These are phyloP conservation scores for Amphimedon queenslandica DNA, from an alignment of 37 sponge, comb jelly and placozoan species.

Conservation along the genomic window DNA sequence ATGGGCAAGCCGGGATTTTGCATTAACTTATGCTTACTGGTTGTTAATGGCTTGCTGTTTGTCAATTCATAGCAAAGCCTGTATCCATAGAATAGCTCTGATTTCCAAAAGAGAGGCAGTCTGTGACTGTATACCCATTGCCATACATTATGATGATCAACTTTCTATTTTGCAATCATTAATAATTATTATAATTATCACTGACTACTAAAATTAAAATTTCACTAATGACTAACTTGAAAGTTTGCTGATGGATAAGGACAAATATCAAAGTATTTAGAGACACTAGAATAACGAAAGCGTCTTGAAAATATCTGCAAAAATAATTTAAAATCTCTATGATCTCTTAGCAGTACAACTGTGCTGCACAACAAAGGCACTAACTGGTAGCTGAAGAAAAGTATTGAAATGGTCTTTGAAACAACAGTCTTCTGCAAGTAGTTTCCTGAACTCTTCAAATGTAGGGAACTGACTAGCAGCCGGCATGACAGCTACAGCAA, in stretches of 20 bases:
- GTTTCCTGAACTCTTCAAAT: slow-evolving; percentile 31
- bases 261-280: slow-evolving; percentile 1
- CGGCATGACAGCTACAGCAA: slow-evolving; percentile 14
- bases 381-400: slow-evolving; percentile 65
- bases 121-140: slow-evolving; percentile 46
- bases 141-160: slow-evolving; percentile 5
- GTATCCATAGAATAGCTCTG: slow-evolving; percentile 45
- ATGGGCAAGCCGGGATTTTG: too few relatives aligned
- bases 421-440: slow-evolving; percentile 28
- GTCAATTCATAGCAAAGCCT: slow-evolving; percentile 16
- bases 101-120: slow-evolving; percentile 57
- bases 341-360: not conserved
- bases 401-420: slow-evolving; percentile 58
- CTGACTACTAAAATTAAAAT: not conserved
- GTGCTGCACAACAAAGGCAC: not conserved
- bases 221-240: slow-evolving; percentile 10
- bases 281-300: slow-evolving; percentile 12
- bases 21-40: not conserved
- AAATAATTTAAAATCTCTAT: not conserved
- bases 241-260: slow-evolving; percentile 1
- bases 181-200: slow-evolving; percentile 2
- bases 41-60: not conserved
- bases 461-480: too few relatives aligned
- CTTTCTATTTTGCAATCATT: slow-evolving; percentile 3
- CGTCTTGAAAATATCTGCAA: slow-evolving; percentile 46